Base-by-base conservation (phyloP, 2,113 vertebrate genomes). In the Peucedramus taeniatus region DNA sequence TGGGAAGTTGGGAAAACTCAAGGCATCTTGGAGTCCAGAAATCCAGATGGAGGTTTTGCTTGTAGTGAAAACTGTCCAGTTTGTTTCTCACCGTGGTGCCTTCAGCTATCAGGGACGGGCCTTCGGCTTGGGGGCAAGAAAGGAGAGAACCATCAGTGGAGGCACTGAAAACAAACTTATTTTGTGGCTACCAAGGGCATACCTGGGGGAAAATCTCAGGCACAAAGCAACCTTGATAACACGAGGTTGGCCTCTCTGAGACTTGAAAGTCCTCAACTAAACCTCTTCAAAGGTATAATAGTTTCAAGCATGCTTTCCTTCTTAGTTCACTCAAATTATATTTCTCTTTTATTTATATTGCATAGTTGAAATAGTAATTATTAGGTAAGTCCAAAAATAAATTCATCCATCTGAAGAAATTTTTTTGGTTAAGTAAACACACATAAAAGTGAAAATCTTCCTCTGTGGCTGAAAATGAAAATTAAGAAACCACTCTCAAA, bases 11-110 rank as follows among this genome's bases (percentile, higher is more conserved):
- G 98, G 98, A 98, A 98, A 98, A 98, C 97, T 98, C 98, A 98
- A 99, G 99, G 99, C 99, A 99, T 99, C 98, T 95, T 98, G 98
- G 98, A 98, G 98, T 98, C 98, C 98, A 98, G 98, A 98, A 98
- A 97, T 98, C 98, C 97, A 98, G 97, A 97, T 95, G 97, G 98
- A 98, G 97, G 98, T 97, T 98, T 96, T 96, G 90, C 98, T 98
- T 98, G 97, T 98, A 98, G 95, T 98, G 96, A 93, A 97, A 97
- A 98, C 78, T 97, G 95, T 98, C 98, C 97, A 97, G 97, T 98
- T 97, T 91, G 83, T 96, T 97, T 97, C 98, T 98, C 97, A 98
- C 98, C 96, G n/a, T n/a, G 98, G 96, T 94, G 75, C 96, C 93
- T 94, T 97, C 98, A 97, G 97, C 97, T 98, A 98, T 99, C 98